These are phyloP conservation scores for Coremacera marginata DNA, from an alignment of 2,888 invertebrate genomes.

Conservation along the genomic window DNA sequence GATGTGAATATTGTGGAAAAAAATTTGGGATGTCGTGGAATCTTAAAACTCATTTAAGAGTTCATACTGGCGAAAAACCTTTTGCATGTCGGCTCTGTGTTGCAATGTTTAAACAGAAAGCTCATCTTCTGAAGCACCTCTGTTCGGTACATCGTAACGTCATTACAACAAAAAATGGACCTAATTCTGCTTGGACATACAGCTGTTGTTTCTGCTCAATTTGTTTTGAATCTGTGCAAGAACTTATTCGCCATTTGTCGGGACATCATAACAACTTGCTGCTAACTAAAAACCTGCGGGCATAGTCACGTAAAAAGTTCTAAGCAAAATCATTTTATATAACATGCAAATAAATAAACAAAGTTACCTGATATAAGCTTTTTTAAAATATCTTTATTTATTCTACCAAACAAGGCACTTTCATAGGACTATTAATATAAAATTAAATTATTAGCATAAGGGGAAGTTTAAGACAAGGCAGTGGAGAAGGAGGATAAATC, in stretches of 20 bases:
- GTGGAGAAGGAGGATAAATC: no score
- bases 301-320: conserved; percentile 65
- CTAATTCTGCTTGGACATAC: conserved; percentile 82
- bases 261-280: conserved; percentile 90
- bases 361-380: conserved; percentile 29
- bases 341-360: conserved; percentile 18
- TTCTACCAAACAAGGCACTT: no score
- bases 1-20: conserved; percentile 90
- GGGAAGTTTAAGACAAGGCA: no score
- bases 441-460: no score
- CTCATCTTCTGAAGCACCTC: conserved; percentile 87
- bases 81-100: conserved; percentile 90
- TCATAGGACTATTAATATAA: no score
- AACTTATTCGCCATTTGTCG: conserved; percentile 87
- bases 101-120: conserved; percentile 93
- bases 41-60: conserved; percentile 87
- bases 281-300: conserved; percentile 88
- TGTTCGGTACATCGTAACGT: conserved; percentile 91
- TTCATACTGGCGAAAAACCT: conserved; percentile 90
- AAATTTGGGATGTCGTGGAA: conserved; percentile 95
- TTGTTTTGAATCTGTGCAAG: conserved; percentile 87
- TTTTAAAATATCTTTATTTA: background rate
- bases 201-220: conserved; percentile 91
- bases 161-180: conserved; percentile 77
- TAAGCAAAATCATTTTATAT: conserved; percentile 3